Evolutionary conservation across 2,888 invertebrate species (phyloP).

Genomic region (Oxycera nigricornis): DNA sequence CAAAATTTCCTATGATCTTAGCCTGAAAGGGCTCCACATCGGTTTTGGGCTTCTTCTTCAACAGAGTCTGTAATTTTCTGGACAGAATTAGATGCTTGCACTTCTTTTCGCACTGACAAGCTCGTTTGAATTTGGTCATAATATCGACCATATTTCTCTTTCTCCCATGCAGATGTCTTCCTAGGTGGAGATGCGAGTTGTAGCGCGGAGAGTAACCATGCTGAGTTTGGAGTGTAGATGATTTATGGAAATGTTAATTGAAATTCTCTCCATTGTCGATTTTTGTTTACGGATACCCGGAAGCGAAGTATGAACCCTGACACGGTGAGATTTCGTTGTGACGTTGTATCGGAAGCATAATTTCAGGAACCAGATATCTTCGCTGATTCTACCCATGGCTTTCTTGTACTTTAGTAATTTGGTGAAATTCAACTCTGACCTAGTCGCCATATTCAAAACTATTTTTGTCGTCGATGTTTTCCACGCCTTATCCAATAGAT

Average conservation of each 20-base stretch:
- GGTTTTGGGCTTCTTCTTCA: background rate
- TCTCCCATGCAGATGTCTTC: background rate
- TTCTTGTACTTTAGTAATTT: background rate
- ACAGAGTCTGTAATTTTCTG: background rate
- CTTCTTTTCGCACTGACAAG: background rate
- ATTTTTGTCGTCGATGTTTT: no score
- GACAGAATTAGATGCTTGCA: background rate
- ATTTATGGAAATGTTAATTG: background rate
- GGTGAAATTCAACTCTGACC: background rate
- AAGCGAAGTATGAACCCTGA: background rate
- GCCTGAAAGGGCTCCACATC: background rate
- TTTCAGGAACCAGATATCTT: background rate
- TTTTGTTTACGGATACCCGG: background rate
- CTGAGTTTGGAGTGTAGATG: background rate
- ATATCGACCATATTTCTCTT: background rate
- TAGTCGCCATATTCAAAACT: background rate
- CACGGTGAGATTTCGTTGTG: background rate
- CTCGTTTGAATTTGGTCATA: background rate
- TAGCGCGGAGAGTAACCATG: background rate
- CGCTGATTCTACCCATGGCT: background rate
- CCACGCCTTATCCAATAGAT: no score
- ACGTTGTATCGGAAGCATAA: background rate
- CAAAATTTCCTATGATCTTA: background rate
- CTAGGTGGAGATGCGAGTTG: background rate
- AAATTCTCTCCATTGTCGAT: background rate